Evolutionary conservation across 2,113 vertebrate genomes (phyloP).

Genomic region (Ageneiosus marmoratus): DNA sequence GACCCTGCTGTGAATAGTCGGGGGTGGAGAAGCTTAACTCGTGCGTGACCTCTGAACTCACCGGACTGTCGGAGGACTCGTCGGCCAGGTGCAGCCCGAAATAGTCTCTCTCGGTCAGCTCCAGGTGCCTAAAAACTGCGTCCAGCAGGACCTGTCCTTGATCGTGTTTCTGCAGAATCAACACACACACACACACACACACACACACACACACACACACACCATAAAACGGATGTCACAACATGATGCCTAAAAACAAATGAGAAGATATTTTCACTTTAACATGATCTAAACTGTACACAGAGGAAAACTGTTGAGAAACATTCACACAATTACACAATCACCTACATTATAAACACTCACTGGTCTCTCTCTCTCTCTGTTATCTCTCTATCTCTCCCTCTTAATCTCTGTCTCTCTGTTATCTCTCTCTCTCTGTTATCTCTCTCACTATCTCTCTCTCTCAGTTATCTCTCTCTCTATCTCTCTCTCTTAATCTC

Average conservation of each 20-base stretch:
- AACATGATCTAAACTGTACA: not conserved
- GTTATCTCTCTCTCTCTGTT: too few relatives aligned
- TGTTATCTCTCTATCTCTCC: too few relatives aligned
- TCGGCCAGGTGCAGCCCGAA: conserved; percentile 95
- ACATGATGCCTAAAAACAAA: not conserved
- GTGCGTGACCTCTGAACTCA: conserved; percentile 70
- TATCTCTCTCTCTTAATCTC: not conserved
- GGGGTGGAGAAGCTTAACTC: not conserved
- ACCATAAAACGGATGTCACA: not conserved
- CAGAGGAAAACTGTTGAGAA: not conserved
- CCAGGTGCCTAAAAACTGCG: conserved; percentile 92
- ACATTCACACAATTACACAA: not conserved
- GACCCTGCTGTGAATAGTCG: not conserved
- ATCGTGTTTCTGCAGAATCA: conserved; percentile 86
- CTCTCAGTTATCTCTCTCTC: too few relatives aligned
- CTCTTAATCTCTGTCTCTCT: too few relatives aligned
- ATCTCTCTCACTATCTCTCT: too few relatives aligned
- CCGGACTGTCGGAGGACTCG: conserved; percentile 89
- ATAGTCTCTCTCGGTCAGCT: conserved; percentile 97
- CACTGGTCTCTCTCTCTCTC: not conserved
- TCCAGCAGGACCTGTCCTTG: conserved; percentile 93
- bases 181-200: conserved; percentile 13
- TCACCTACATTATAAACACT: not conserved
- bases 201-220: not conserved
- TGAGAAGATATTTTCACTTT: not conserved